Base-by-base conservation (phyloP, 2,113 vertebrate genomes). In the Mormyrus iriodes region DNA sequence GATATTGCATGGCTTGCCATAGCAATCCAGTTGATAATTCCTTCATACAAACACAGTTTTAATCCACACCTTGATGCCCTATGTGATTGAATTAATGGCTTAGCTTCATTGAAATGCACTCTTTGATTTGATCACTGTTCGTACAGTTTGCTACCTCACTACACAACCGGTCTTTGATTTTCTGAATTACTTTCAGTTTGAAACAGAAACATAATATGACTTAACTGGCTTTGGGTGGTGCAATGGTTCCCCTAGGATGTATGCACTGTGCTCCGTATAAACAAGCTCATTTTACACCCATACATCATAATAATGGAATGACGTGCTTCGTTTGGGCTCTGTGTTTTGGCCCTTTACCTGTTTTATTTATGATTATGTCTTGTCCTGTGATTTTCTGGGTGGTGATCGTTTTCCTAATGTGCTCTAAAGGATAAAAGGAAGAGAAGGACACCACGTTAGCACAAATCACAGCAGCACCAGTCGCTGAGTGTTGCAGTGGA, bases 281-380 rank as follows among this genome's bases (percentile, higher is more conserved):
- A 76, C 27, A 76, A 4, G 69, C 52, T 53, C 52, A 53, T 53
- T 53, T 13, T 76, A 39, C 31, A 76, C 13, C 35, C 17, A 76
- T 76, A 39, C 69, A 76, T 4, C 17, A 39, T 39, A 17, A 19
- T 6, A 15, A 73, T 73, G 31, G 31, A 73, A 27, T 39, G 35
- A 6, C 8, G 17, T n/a, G 79, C 39, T 31, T 73, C 27, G 4
- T 88, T 51, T 88, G 42, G 15, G 31, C 10, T n/a, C 12, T 42
- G 52, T 46, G 15, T 61, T 61, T 44, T 46, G 21, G 31, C 5
- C 24, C 52, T 19, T 87, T 92, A 96, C 95, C 93, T 91, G 89
- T 92, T 90, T 95, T 90, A 69, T 93, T 12, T 55, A 94, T 95
- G 5, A 94, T 95, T 27, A 82, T 55, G 61, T 88, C 76, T 44